A percentile compares a stretch with the other conserved stretches of the same genome.
Evolutionary conservation across 2,113 vertebrate genomes (phyloP).

Genomic region (Daboia siamensis): DNA sequence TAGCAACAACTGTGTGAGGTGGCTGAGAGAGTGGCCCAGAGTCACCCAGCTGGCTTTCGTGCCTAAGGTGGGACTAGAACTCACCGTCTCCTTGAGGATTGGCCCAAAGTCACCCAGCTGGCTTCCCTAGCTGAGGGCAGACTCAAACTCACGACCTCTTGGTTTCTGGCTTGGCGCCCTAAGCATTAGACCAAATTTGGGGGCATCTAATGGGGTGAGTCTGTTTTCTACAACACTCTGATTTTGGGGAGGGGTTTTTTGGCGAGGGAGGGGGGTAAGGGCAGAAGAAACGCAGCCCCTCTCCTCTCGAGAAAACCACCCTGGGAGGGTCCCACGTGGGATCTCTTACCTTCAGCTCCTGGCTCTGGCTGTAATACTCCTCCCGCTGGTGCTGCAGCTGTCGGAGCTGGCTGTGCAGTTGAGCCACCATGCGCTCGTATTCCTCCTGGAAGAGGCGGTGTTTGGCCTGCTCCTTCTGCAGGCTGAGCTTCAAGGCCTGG

Average conservation of each 20-base stretch:
- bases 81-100: no score
- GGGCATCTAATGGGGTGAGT: background rate
- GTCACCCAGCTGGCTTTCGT: no score
- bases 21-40: no score
- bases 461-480: conserved; percentile 87
- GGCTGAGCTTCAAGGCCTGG: conserved; percentile 83
- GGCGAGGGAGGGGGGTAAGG: background rate
- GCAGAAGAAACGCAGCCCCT: background rate
- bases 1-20: background rate
- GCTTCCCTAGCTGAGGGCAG: background rate
- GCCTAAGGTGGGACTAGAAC: no score
- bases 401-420: conserved; percentile 90
- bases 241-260: background rate
- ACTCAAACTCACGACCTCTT: background rate
- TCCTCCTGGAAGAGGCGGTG: conserved; percentile 89
- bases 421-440: conserved; percentile 83
- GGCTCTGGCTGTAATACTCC: conserved; percentile 95
- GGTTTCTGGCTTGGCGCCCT: background rate
- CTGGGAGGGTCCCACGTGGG: rapidly evolving
- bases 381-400: conserved; percentile 91
- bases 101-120: background rate
- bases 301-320: background rate
- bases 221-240: background rate
- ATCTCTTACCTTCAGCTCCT: conserved; percentile 87
- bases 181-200: background rate